Evolutionary conservation across 2,113 vertebrate species (phyloP).

Genomic region (Dendrocopos noguchii): DNA sequence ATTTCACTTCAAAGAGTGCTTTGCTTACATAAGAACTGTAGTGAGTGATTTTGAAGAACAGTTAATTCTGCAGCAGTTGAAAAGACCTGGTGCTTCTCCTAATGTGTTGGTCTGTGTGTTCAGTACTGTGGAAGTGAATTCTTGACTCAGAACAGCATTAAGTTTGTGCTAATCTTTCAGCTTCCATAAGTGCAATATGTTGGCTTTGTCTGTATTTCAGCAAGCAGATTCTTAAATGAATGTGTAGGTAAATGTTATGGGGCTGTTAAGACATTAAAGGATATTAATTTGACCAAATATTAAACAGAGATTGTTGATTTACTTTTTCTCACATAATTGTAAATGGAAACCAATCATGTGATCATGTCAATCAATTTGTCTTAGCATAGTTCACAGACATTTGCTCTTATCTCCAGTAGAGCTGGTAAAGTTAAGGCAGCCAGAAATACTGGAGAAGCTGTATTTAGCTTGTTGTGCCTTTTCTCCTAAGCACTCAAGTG

Average conservation of each 20-base stretch:
- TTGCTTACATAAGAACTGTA: background rate
- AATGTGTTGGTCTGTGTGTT: rapidly evolving
- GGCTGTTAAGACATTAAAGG: background rate
- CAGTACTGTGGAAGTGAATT: background rate
- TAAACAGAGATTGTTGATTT: background rate
- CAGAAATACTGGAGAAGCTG: background rate
- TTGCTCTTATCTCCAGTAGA: background rate
- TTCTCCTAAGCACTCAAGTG: background rate
- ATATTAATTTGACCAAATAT: background rate
- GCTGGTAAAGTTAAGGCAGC: background rate
- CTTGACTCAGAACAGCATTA: background rate
- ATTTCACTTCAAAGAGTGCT: background rate
- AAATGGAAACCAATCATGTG: background rate
- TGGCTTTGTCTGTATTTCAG: background rate
- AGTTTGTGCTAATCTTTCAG: background rate
- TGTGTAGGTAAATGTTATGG: background rate
- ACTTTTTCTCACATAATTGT: background rate
- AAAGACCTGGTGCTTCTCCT: background rate
- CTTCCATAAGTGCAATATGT: background rate
- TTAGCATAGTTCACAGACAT: background rate
- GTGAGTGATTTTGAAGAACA: background rate
- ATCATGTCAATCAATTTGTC: background rate
- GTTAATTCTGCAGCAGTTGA: background rate
- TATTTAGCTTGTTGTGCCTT: background rate
- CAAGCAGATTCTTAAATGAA: background rate